A percentile compares a stretch with the other conserved stretches of the same genome.
Evolutionary conservation across 1,140 invertebrate species (phyloP).

Genomic region (Arctopsyche grandis): DNA sequence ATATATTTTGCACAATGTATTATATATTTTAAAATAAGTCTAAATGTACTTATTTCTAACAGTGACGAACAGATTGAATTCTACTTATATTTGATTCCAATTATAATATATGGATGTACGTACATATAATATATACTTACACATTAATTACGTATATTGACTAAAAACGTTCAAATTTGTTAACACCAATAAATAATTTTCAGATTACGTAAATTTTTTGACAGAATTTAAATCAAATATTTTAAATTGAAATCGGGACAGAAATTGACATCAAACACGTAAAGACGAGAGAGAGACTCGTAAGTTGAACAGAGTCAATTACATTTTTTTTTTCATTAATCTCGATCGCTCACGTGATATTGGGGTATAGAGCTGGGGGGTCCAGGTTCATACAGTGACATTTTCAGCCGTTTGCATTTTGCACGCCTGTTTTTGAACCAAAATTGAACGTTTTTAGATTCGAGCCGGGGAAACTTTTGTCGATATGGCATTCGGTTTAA

Average conservation of each 20-base stretch:
- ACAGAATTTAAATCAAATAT: no score
- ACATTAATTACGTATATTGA: not conserved
- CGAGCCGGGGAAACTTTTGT: constrained; percentile 94
- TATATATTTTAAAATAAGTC: constrained; percentile 15
- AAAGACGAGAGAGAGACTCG: no score
- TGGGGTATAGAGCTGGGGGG: constrained; percentile 60
- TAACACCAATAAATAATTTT: no score
- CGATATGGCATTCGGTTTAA: constrained; percentile 94
- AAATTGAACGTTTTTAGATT: constrained; percentile 98
- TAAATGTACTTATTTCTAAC: constrained; percentile 33
- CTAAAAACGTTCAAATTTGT: constrained; percentile 8
- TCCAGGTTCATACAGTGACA: constrained; percentile 79
- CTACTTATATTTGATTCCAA: not conserved
- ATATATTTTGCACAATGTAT: constrained; percentile 37
- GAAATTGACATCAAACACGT: no score
- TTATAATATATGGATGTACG: not conserved
- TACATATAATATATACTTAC: not conserved
- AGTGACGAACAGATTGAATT: not conserved
- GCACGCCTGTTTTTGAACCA: constrained; percentile 96
- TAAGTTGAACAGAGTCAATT: no score
- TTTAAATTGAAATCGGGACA: no score
- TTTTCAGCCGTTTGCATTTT: constrained; percentile 93
- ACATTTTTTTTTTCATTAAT: no score
- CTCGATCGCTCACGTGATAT: constrained; percentile 56
- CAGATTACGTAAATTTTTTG: no score